These are phyloP conservation scores for Pygoscelis antarcticus DNA, from an alignment of 2,113 vertebrate species.

Conservation along the genomic window DNA sequence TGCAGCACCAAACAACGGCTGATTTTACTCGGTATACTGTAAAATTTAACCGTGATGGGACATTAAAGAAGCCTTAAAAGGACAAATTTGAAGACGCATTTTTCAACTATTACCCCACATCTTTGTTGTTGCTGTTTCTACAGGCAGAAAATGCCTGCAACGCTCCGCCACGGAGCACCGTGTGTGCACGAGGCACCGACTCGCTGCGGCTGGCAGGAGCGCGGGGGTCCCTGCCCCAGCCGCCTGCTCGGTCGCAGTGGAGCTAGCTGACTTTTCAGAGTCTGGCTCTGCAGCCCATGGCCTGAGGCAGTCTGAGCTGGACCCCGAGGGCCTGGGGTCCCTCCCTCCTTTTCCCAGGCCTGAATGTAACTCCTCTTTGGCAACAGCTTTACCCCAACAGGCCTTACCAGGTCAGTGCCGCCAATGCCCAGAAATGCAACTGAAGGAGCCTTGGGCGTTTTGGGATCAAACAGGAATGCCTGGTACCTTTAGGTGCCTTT, in stretches of 20 bases:
- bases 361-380: not conserved
- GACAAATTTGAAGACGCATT: not conserved
- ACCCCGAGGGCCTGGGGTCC: not conserved
- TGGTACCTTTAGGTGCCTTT: not conserved
- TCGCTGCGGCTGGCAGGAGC: not conserved
- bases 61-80: not conserved
- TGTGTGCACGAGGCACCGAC: accelerated
- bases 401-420: not conserved
- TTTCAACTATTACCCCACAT: not conserved
- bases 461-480: not conserved
- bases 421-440: not conserved
- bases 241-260: accelerated
- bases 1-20: not conserved
- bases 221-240: not conserved
- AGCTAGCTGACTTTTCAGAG: not conserved
- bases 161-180: accelerated
- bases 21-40: not conserved
- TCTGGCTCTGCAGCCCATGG: not conserved
- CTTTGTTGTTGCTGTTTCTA: not conserved
- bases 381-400: not conserved
- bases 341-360: not conserved
- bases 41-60: not conserved
- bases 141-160: not conserved
- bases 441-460: not conserved
- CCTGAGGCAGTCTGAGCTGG: not conserved